Evolutionary conservation across 2,888 invertebrate genomes (phyloP).

Genomic region (Brenthis daphne): DNA sequence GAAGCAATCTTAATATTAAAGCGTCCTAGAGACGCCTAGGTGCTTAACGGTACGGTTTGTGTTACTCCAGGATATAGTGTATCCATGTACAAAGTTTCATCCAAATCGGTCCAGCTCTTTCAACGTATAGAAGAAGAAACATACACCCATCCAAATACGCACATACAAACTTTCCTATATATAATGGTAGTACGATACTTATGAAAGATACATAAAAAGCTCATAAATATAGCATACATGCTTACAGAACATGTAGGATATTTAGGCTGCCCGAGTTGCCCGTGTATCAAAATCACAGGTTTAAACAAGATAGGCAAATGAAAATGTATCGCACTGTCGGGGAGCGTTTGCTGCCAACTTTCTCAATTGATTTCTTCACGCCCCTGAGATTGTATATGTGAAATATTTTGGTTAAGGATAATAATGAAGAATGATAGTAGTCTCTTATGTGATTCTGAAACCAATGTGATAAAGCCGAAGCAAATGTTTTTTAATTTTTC

Average conservation of each 20-base stretch:
- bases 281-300: conserved; percentile 32
- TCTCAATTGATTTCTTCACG: conserved; percentile 39
- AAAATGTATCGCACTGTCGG: conserved; percentile 41
- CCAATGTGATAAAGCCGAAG: no score
- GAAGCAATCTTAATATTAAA: no score
- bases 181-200: not conserved
- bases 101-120: no score
- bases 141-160: no score
- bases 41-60: no score
- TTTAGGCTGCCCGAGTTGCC: conserved; percentile 23
- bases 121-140: no score
- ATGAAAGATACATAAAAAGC: conserved; percentile 1
- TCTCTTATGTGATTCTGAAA: no score
- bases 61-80: no score
- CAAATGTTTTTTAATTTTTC: no score
- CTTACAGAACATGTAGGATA: conserved; percentile 7
- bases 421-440: conserved; percentile 17
- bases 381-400: conserved; percentile 28
- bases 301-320: conserved; percentile 37
- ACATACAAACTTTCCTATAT: not conserved
- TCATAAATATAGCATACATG: not conserved
- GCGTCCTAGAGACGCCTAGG: no score
- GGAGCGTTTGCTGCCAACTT: conserved; percentile 37
- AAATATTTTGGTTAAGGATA: conserved; percentile 30
- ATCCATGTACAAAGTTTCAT: no score